Conservation (phyloP, 2,888 invertebrate genomes). For the Holacanthella duospinosa region DNA sequence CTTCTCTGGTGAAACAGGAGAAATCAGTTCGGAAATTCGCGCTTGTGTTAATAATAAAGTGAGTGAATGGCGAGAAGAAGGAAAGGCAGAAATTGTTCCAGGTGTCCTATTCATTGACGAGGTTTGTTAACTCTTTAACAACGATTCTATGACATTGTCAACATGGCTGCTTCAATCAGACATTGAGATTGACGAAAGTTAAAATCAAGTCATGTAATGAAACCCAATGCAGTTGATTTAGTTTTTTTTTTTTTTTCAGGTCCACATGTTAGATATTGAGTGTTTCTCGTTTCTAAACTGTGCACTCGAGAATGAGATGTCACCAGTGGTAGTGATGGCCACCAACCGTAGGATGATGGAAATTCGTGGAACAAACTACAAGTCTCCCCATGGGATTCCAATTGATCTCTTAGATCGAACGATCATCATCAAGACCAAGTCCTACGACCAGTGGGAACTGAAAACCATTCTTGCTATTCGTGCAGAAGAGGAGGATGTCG, state of each 20-base stretch:
- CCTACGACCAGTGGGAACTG: conserved; percentile 78
- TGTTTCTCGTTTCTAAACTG: conserved; percentile 97
- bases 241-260: conserved; percentile 43
- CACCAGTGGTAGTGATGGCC: conserved; percentile 97
- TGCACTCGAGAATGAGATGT: conserved; percentile 91
- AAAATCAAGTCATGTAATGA: no score
- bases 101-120: conserved; percentile 96
- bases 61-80: conserved; percentile 97
- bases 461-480: conserved; percentile 73
- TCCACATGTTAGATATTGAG: conserved; percentile 98
- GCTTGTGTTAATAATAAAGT: conserved; percentile 97
- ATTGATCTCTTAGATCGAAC: conserved; percentile 89
- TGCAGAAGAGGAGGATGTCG: conserved; percentile 96
- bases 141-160: no score
- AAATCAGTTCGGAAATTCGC: conserved; percentile 92
- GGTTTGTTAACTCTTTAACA: conserved; percentile 43
- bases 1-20: conserved; percentile 98
- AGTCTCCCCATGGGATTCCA: conserved; percentile 94
- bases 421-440: conserved; percentile 83
- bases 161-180: no score
- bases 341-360: conserved; percentile 93
- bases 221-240: not conserved
- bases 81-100: conserved; percentile 96
- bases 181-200: no score
- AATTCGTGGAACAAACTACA: conserved; percentile 64